Percentiles rank a stretch among this genome's conserved stretches.
phyloP scores from a whole-genome alignment of 2,113 vertebrate species.

The Siniperca chuatsi region DNA sequence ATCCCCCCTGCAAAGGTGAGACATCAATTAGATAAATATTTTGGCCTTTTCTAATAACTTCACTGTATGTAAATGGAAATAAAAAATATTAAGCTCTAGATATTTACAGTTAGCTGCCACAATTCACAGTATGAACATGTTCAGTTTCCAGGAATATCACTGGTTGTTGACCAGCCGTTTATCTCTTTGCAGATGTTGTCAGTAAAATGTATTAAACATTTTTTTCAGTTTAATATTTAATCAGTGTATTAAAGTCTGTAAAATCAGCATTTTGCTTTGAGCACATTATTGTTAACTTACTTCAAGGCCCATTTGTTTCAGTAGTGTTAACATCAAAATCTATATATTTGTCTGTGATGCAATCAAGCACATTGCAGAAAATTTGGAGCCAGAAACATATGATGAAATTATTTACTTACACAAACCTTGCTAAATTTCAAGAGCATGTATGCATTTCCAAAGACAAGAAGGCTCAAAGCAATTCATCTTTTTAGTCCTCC shows the following conservation, averaged over 20 bases:
- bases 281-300: neutral
- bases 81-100: neutral
- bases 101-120: neutral
- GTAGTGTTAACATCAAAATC: neutral
- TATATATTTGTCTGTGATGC: neutral
- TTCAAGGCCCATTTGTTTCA: neutral
- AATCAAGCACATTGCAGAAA: neutral
- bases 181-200: too few relatives aligned
- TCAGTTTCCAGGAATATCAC: too few relatives aligned
- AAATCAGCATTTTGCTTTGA: neutral
- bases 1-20: conserved; percentile 98
- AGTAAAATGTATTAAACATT: too few relatives aligned
- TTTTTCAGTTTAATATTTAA: too few relatives aligned
- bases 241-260: neutral
- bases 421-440: neutral
- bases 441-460: neutral
- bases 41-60: neutral
- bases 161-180: too few relatives aligned
- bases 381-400: neutral
- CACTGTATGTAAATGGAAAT: neutral
- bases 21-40: neutral
- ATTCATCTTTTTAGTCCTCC: neutral
- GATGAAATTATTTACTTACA: neutral
- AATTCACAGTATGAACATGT: neutral
- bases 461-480: neutral